A percentile compares a stretch with the other conserved stretches of the same genome.
phyloP scores from a whole-genome alignment of 2,888 invertebrate genomes.

The Ectemnius cavifrons region DNA sequence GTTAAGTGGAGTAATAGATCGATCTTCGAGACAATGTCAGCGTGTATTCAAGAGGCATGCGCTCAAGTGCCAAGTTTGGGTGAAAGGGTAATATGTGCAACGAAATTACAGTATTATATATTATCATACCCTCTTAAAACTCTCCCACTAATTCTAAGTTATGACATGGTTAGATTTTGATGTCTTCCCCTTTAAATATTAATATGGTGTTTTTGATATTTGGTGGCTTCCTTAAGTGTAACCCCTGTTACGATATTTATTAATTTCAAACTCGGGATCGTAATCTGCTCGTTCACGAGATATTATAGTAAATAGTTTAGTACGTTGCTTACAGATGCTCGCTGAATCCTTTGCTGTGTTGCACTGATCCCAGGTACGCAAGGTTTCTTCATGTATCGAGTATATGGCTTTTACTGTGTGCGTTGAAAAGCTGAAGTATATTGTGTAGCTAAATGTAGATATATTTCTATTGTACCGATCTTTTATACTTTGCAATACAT shows the following conservation, averaged over 20 bases:
- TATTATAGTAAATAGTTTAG: slow-evolving; percentile 68
- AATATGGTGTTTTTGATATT: not conserved
- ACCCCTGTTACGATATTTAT: not conserved
- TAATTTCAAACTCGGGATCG: not conserved
- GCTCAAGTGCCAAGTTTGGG: slow-evolving; percentile 94
- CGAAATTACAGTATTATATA: slow-evolving; percentile 35
- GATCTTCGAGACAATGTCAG: slow-evolving; percentile 88
- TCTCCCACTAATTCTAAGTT: too few species aligned
- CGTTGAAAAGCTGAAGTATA: slow-evolving; percentile 8
- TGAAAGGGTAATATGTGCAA: slow-evolving; percentile 88
- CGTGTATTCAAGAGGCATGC: slow-evolving; percentile 93
- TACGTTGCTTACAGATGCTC: slow-evolving; percentile 77
- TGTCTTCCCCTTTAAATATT: not conserved
- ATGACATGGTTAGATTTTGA: not conserved
- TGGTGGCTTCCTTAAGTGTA: not conserved
- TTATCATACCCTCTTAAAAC: slow-evolving; percentile 8
- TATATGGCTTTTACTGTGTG: slow-evolving; percentile 27
- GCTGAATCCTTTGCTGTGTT: slow-evolving; percentile 77
- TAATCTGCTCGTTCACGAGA: not conserved
- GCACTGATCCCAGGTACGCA: slow-evolving; percentile 77
- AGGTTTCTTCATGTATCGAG: slow-evolving; percentile 52
- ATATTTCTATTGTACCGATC: too few species aligned
- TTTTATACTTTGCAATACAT: too few species aligned
- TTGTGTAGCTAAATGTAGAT: not conserved
- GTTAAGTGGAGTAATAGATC: slow-evolving; percentile 85